Evolutionary conservation across 2,113 vertebrate genomes (phyloP), one percentile per base, ranked within the genome.

Genomic region (Hippocampus barbouri): DNA sequence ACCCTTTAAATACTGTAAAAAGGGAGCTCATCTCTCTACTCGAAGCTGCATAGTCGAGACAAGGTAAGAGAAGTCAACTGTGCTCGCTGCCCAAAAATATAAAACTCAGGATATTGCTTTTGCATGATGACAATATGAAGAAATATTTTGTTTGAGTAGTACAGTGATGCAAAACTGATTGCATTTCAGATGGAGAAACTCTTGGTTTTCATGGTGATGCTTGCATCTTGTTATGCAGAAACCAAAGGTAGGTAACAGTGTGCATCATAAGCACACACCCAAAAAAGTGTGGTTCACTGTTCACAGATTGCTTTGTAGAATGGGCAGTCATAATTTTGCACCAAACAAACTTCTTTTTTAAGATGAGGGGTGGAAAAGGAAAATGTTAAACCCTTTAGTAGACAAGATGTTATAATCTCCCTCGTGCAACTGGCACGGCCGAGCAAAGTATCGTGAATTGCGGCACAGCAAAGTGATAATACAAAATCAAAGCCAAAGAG

Each of bases 161-260:
- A 34, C 27, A 38, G 16, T 66, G n/a, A 23, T 16, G 21, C 12
- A 15, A 43, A 14, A 11, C n/a, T 27, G 65, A 30, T 67, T 30
- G 9, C 43, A 15, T 67, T 49, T 18, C 45, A 83, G 81, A 83
- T 80, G 81, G 75, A 80, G 64, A 83, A 70, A 72, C 51, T 79
- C n/a, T n/a, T 77, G 11, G 49, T 78, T 60, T 8, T 73, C 16
- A 41, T 68, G 63, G 21, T 68, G 34, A 38, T 38, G 34, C 34
- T 38, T 38, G 34, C 34, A 38, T 38, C 34, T 38, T 38, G 5
- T 38, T 62, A 6, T 16, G 72, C 67, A 66, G 1, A 2, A 56
- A 60, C 74, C 41, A 7, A 69, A 78, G 75, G 82, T 72, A 41
- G 16, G 53, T 23, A 23, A 10, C 3, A 11, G 21, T 8, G n/a